These are phyloP conservation scores for Oreochromis niloticus DNA, from an alignment of 2,113 vertebrate genomes.

Conservation along the genomic window DNA sequence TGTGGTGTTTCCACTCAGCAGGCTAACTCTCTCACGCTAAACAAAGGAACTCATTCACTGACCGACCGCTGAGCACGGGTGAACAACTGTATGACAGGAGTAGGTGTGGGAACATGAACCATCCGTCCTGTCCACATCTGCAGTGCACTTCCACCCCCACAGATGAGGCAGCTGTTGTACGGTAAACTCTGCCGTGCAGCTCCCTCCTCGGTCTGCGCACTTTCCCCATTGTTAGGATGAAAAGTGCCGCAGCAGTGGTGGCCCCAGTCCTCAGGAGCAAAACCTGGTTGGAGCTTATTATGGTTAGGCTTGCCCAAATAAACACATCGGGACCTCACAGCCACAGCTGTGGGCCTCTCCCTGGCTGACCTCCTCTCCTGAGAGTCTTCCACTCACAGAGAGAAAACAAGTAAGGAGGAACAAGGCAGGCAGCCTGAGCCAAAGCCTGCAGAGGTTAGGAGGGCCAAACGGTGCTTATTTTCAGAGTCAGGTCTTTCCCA, in stretches of 20 bases:
- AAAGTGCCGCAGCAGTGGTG: slow-evolving; percentile 54
- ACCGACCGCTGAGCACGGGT: neutral
- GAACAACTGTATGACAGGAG: slow-evolving; percentile 52
- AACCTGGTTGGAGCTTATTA: slow-evolving; percentile 71
- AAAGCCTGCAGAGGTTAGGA: slow-evolving; percentile 57
- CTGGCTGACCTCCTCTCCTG: slow-evolving; percentile 56
- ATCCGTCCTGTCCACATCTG: slow-evolving; percentile 50
- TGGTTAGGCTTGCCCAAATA: slow-evolving; percentile 73
- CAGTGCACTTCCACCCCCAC: slow-evolving; percentile 34
- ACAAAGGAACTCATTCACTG: slow-evolving; percentile 58
- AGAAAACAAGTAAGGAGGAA: slow-evolving; percentile 51
- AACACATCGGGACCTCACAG: slow-evolving; percentile 61
- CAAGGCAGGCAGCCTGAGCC: slow-evolving; percentile 44
- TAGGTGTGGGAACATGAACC: slow-evolving; percentile 59
- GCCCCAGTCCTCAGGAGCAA: slow-evolving; percentile 62
- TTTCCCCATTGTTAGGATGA: slow-evolving; percentile 65
- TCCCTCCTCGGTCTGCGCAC: slow-evolving; percentile 36
- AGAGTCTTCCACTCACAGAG: slow-evolving; percentile 50
- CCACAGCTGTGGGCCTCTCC: slow-evolving; percentile 67
- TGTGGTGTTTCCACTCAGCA: neutral
- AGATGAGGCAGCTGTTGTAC: slow-evolving; percentile 52
- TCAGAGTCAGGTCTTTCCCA: slow-evolving; percentile 72
- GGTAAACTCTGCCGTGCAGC: slow-evolving; percentile 38
- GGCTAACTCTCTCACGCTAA: slow-evolving; percentile 1
- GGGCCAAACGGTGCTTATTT: slow-evolving; percentile 68